Evolutionary conservation across 30 jellyfish, hydroid and myxozoan species (phyloP).

Genomic region (Aurelia sp.): DNA sequence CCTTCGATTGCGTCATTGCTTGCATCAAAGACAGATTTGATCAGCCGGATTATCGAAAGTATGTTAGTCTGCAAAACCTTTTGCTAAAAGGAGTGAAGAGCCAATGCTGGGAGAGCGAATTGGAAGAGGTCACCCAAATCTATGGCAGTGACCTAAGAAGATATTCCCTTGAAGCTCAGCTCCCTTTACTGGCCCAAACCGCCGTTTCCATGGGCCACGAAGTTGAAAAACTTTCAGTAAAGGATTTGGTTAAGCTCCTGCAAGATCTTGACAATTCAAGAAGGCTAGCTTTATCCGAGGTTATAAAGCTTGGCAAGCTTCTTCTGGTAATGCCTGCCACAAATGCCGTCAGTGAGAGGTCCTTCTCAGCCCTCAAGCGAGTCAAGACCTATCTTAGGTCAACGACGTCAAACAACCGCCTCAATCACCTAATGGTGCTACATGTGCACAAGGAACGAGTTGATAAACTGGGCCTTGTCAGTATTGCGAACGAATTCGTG

Average conservation of each 20-base stretch:
- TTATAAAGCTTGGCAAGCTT: not conserved
- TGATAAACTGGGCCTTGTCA: too few species aligned
- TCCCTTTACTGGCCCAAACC: conserved; percentile 8
- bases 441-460: too few species aligned
- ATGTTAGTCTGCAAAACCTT: conserved; percentile 1
- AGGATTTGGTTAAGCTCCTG: not conserved
- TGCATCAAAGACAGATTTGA: conserved; percentile 58
- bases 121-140: not conserved
- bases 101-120: conserved; percentile 8
- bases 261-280: not conserved
- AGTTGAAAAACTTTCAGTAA: not conserved
- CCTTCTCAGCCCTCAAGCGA: too few species aligned
- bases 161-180: conserved; percentile 8
- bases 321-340: conserved; percentile 63
- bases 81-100: not conserved
- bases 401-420: too few species aligned
- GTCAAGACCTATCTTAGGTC: too few species aligned
- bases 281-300: not conserved
- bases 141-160: not conserved
- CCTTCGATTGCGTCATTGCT: conserved; percentile 15
- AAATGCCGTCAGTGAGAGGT: conserved; percentile 35
- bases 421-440: too few species aligned
- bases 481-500: too few species aligned
- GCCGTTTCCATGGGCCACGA: too few species aligned
- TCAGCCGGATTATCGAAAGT: conserved; percentile 42